A percentile compares a stretch with the other conserved stretches of the same genome.
Evolutionary conservation across 2,888 invertebrate genomes (phyloP).

Genomic region (Folsomia candida): DNA sequence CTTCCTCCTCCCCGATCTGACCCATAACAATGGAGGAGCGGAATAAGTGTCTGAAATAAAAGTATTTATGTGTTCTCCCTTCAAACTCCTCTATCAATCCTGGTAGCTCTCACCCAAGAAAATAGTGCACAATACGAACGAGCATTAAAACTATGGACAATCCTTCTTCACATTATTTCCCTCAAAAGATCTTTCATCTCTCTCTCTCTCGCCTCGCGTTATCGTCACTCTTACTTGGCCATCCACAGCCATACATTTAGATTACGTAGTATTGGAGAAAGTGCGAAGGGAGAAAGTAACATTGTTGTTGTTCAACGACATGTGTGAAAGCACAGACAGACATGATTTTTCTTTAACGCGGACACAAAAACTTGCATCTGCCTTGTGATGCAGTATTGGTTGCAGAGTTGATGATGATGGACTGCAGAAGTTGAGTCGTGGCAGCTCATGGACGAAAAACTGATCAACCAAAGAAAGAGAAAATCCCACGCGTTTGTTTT

Average conservation of each 20-base stretch:
- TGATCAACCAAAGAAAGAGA: background rate
- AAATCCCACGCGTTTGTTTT: background rate
- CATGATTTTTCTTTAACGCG: background rate
- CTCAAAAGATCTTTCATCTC: background rate
- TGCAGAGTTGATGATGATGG: background rate
- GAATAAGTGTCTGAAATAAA: slow-evolving; percentile 1
- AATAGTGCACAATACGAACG: background rate
- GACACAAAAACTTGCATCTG: background rate
- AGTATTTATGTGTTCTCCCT: slow-evolving; percentile 1
- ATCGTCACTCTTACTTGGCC: too few relatives aligned
- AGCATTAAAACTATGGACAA: too few relatives aligned
- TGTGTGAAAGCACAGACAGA: background rate
- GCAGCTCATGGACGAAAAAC: background rate
- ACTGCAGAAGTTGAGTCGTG: background rate
- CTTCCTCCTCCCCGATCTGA: background rate
- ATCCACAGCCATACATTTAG: background rate
- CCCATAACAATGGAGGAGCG: background rate
- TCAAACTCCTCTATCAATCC: background rate
- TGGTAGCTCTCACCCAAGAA: background rate
- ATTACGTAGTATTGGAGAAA: background rate
- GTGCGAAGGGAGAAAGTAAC: too few relatives aligned
- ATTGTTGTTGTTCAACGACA: too few relatives aligned
- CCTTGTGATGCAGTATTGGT: background rate
- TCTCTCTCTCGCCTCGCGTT: too few relatives aligned
- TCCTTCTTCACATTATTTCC: background rate